Base-by-base conservation (phyloP, 2,113 vertebrate genomes). In the Eudorcas thomsonii region DNA sequence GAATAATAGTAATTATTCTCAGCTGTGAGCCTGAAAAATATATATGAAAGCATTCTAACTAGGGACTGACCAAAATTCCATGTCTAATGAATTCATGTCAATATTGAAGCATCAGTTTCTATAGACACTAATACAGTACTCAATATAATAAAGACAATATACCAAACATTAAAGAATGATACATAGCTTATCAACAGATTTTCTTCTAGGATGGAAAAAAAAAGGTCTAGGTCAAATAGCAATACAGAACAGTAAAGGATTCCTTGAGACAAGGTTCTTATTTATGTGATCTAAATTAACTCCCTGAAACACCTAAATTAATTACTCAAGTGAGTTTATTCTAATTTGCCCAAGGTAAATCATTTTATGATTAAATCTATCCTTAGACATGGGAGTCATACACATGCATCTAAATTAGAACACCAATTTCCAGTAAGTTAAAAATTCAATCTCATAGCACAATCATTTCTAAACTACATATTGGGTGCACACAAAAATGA, bases 331-430 rank as follows among this genome's bases (percentile, higher is more conserved):
- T 89, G 91, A 91, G 19, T 96, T 97, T 96, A 95, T 93, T 89
- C 77, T 89, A 96, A 96, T 95, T 97, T 96, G 30, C 54, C 54
- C 48, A 93, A 86, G 81, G 77, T 93, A 95, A 97, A 95, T 97
- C 59, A 98, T 95, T 94, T 97, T 95, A 90, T 96, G 92, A 91
- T 97, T 95, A 97, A 92, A 96, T 97, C 71, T 95, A 95, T 92
- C 90, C 84, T 96, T 93, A 96, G 88, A 95, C 55, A 96, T 62
- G 19, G 12, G 48, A 95, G 64, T 92, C 77, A 97, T 33, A 84
- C 39, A 19, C 57, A 90, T 39, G 48, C 54, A 94, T 92, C 59
- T 91, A 95, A 97, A 95, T 90, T 77, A 92, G 88, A 94, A 94
- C 17, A 60, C 6, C 45, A 92, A 95, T 77, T 95, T 97, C 43